Evolutionary conservation across 1,140 invertebrate species (phyloP), one percentile per base, ranked within the genome.

Genomic region (Apolygus lucorum): DNA sequence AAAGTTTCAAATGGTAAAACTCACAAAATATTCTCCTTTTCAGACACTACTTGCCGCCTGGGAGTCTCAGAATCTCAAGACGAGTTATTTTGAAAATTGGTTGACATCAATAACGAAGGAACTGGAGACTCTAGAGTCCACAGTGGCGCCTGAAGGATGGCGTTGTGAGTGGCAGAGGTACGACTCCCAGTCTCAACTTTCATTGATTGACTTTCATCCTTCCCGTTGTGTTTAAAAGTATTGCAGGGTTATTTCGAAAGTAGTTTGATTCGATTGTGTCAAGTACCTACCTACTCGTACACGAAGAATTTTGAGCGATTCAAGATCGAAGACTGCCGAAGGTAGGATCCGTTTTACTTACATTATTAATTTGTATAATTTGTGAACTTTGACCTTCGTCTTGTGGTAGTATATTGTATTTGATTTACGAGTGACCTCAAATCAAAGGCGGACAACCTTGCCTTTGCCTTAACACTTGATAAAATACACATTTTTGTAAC

Each of bases 141-240:
- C 82, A 42, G 86, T 85, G 11, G 84, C 85, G n/a, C 87, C 87
- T 11, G 77, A 80, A 27, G 87, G 87, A 73, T 90, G 87, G 87
- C 80, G 82, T 65, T 86, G 87, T 78, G 83, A 86, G 73, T 90
- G 88, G 88, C 85, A 88, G 85, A 89, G 87, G 87, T 90, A 89
- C 78, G 83, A 75, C 64, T 66, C 28, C 27, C n/a, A 66, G 29
- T 34, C 64, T 66, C 49, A 13, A 17, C 65, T 27, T 27, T 67
- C 49, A 68, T 63, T 66, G 52, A 54, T 71, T 68, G 52, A 34
- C 67, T 34, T 52, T 28, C 17, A 63, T n/a, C 13, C 64, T 67
- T 66, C 69, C 68, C 63, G 52, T 68, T 67, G 66, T 70, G 28
- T 59, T 59, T 59, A 59, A 59, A 59, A 59, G 13, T 22, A 11